Percentiles rank a stretch among this genome's conserved stretches.
These are phyloP conservation scores for Nibea coibor DNA, from an alignment of 2,113 vertebrate species.

Conservation along the genomic window DNA sequence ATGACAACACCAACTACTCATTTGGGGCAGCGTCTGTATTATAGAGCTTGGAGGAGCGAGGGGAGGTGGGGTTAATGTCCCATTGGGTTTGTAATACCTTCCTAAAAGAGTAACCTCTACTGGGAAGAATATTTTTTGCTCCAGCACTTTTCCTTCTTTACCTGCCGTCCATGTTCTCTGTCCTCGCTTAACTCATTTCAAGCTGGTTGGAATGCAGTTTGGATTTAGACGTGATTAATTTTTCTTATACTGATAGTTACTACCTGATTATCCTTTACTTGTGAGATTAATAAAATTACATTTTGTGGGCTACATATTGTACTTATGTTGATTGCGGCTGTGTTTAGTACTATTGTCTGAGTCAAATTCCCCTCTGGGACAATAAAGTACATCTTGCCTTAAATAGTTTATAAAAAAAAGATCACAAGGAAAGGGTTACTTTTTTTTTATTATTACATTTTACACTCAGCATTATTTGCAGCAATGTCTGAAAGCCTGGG, in stretches of 20 bases:
- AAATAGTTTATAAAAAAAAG: too few relatives aligned
- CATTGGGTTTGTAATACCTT: conserved; percentile 53
- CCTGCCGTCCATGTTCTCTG: not conserved
- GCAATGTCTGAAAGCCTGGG: too few relatives aligned
- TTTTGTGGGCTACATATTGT: too few relatives aligned
- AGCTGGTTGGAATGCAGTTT: not conserved
- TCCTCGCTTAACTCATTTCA: not conserved
- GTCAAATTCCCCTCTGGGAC: too few relatives aligned
- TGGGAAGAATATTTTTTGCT: conserved; percentile 51
- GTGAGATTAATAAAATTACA: not conserved
- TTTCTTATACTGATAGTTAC: not conserved
- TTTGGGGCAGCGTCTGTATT: conserved; percentile 65
- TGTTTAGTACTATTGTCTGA: too few relatives aligned
- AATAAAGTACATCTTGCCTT: too few relatives aligned
- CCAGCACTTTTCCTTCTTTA: conserved; percentile 32
- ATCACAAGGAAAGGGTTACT: too few relatives aligned
- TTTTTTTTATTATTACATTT: too few relatives aligned
- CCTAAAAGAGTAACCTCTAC: conserved; percentile 55
- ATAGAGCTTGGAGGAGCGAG: conserved; percentile 48
- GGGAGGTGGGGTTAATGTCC: conserved; percentile 58
- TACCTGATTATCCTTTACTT: not conserved
- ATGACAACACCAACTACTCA: conserved; percentile 75
- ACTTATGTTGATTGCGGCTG: too few relatives aligned
- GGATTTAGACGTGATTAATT: not conserved
- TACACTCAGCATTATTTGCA: too few relatives aligned